Base-by-base conservation (phyloP, 2,113 vertebrate species). In the Larimichthys polyactis region DNA sequence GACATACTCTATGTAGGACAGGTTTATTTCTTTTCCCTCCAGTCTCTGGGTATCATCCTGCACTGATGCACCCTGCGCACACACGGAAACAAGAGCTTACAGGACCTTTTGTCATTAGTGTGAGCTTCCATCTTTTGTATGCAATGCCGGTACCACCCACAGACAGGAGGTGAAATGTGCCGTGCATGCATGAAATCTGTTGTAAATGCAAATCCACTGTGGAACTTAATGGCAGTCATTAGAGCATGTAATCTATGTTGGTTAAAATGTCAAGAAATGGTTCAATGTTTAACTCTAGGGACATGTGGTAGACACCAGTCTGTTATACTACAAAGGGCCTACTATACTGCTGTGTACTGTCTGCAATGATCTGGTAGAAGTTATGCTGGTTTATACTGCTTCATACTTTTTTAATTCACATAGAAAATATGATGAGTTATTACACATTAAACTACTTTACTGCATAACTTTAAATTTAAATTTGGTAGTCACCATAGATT, bases 181-280 rank as follows among this genome's bases (percentile, higher is more conserved):
- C 55, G 4, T 22, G 63, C 75, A 76, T 84, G 71, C 67, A 59
- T 84, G 72, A 71, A 86, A 77, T 75, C 24, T 90, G 75, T 73
- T 80, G 67, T 71, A 75, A 69, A 79, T 71, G 86, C 79, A 88
- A 74, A 85, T 84, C 3, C 43, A 19, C 17, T 17, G 60, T 68
- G 71, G 78, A 58, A 67, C 22, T 62, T 71, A 75, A 71, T 57
- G 64, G 70, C 17, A 49, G 49, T 57, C 71, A 78, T 72, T 62
- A 15, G 75, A 84, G 75, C 83, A 20, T 72, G 57, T 75, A 72
- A 80, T 81, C 75, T 27, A 44, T 40, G 0, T 17, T 36, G 59
- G 71, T 83, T 76, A 59, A 81, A 80, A 73, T 62, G 46, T 19
- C 72, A 73, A 40, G 11, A 48, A 66, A 60, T 6, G 9, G 81